Evolutionary conservation across 37 sponge, comb jelly and placozoan species (phyloP), one percentile per base, ranked within the genome.

Genomic region (Diacarnus erythraeanus): DNA sequence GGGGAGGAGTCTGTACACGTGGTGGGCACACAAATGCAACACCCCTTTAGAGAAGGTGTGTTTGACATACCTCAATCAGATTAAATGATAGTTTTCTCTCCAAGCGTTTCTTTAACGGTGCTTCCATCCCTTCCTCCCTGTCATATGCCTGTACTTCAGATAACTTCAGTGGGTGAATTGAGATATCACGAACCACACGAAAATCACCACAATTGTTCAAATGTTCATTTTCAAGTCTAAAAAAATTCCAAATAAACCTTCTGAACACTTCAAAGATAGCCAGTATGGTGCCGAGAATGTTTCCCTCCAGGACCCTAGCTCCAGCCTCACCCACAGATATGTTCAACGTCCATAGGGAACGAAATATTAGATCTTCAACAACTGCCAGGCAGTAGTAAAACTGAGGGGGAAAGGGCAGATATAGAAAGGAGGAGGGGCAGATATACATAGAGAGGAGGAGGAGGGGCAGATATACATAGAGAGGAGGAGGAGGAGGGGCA

Each of bases 161-260:
- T 17, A 44, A 74, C 29, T 88, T 56, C 36, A 94, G 39, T 26
- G 92, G 95, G 18, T 77, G 59, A 15, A 94, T 59, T 8, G 85
- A 73, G 30, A 97, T 91, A 42, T 93, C 92, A n/a, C 97, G 42
- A 23, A 91, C 92, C 15, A 79, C 97, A 25, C 97, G 79, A 64
- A 94, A 97, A 38, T 93, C 68, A 69, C 94, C 97, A 80, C 83
- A 81, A 81, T 97, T 97, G 71, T 90, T 97, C 72, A 97, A 57
- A 43, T 95, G 96, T 35, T 95, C 96, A 59, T 91, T 91, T 74
- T 95, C 96, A 59, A 95, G 74, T 41, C 96, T 92, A 41, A 95
- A 87, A 59, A 95, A 95, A 61, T 95, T 95, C 96, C 96, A 95
- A 38, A 95, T 78, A 65, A 89, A 82, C 51, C 96, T 57, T 83